Base-by-base conservation (phyloP, 2,797 vertebrate species). In the Uromys caudimaculatus region DNA sequence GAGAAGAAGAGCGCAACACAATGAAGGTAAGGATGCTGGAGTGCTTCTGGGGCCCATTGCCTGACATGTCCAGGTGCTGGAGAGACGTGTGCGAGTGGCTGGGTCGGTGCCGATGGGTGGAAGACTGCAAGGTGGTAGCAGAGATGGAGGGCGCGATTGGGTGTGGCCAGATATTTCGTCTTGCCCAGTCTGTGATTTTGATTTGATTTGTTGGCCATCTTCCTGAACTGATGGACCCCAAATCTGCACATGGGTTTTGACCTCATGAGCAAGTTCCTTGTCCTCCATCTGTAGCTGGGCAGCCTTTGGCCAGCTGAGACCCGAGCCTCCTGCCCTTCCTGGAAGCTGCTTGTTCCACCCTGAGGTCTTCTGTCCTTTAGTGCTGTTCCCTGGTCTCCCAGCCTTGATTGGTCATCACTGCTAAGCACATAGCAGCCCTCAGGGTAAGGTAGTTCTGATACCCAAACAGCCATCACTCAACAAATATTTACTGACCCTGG, bases 1-100 rank as follows among this genome's bases (percentile, higher is more conserved):
- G 97, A 99, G 99, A 90, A 99, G 99, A 91, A 98, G 99, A 98
- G 99, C 99, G 14, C 99, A 99, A 97, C 99, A 99, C 98, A 99
- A 99, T 82, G 99, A 99, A 99, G 99, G 99, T 99, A 96, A 96
- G 97, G 97, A 92, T 69, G 27, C 16, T 1, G 71, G n/a, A 23
- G 21, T 13, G 27, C 29, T 7, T 3, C 12, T 6, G 38, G 32
- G 75, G 75, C 75, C 56, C 88, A 38, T 38, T 29, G 14, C 58
- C 35, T 41, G 73, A 13, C 58, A 2, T 27, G 54, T 9, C 35
- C 21, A 14, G 35, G 24, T 52, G 54, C 35, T 2, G 6, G 29
- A 64, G 58, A 78, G 21, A 41, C 16, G 38, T 19, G 0, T 76
- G 41, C 4, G 12, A 77, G 14, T n/a, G 0, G 29, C 2, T 7